Evolutionary conservation across 2,888 invertebrate species (phyloP), one percentile per base, ranked within the genome.

Genomic region (Tetragonisca angustula): DNA sequence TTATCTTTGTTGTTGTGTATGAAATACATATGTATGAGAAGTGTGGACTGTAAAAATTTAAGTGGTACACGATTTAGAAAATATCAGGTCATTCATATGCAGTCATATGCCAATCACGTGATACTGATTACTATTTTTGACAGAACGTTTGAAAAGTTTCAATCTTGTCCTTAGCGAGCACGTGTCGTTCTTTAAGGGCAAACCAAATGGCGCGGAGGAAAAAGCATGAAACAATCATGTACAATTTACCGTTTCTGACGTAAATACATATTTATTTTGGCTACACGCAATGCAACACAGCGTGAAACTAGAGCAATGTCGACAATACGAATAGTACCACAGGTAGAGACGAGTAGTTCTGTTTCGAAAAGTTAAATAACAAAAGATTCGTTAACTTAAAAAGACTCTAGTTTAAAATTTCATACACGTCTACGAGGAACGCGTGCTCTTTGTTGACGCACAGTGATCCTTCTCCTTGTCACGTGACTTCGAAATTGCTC

Each of bases 101-200:
- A 68, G n/a, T 32, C 6, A 17, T 56, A 6, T 15, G 21, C 9
- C 2, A 43, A 43, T 9, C 43, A 43, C 74, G 59, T 64, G 70
- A 74, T 65, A 54, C 19, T 13, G 27, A 36, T 69, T 65, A 50
- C 43, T 36, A 54, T 17, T 36, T 54, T 36, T 56, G 54, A 24
- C 17, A 19, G 4, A 24, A 19, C 21, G n/a, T 64, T 43, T 0
- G n/a, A 50, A 17, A 36, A n/a, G 52, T 15, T 68, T 17, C 13
- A 36, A 43, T 64, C 2, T 36, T 0, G 19, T 36, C n/a, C 72
- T 54, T 49, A 36, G 43, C 50, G 49, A 81, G 32, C 85, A 85
- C 85, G 81, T 81, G 84, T 84, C 70, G 62, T 36, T 43, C 36
- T 32, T 50, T 49, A 21, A 24, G 59, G 54, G 76, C 74, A 81